Base-by-base conservation (phyloP, 1,140 invertebrate genomes). In the Carcinoscorpius rotundicauda region DNA sequence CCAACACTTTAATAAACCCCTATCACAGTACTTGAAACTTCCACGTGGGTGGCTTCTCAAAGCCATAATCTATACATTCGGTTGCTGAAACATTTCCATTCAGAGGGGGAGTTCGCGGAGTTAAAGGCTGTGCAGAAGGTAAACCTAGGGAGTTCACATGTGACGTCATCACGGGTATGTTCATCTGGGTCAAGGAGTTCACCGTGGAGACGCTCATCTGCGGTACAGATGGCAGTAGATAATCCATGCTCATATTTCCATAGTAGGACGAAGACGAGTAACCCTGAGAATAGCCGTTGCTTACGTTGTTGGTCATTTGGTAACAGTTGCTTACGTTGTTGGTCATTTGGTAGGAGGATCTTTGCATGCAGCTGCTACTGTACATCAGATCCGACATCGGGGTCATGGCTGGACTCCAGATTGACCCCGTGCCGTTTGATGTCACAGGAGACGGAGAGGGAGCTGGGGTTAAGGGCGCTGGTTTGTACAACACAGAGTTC, bases 231-330 rank as follows among this genome's bases (percentile, higher is more conserved):
- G 73, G 72, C 53, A 74, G 72, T 51, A 77, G 71, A 64, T 78
- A 77, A 68, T 77, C 77, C 74, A 77, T 76, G 71, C 75, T 77
- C 73, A 77, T 76, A 70, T 76, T 77, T 64, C 74, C 73, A 65
- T 78, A 78, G 57, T 78, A 78, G 55, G 73, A 71, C 49, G 77
- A 73, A 63, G 73, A 73, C 55, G 74, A 74, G 70, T 79, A 78
- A 63, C 69, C 63, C 68, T 75, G 75, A 29, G 29, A 29, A 50
- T 73, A 68, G 64, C 75, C 76, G n/a, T 67, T 71, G 11, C 64
- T 29, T 29, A 29, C 29, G 29, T 29, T 29, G 29, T 29, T 29
- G 29, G 29, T 64, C 49, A 66, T 64, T 48, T 71, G 68, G 6
- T 67, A 58, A 4, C 71, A 64, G 49, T 74, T 74, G 56, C 70